Evolutionary conservation across 2,113 vertebrate species (phyloP).

Genomic region (Cinclus cinclus): DNA sequence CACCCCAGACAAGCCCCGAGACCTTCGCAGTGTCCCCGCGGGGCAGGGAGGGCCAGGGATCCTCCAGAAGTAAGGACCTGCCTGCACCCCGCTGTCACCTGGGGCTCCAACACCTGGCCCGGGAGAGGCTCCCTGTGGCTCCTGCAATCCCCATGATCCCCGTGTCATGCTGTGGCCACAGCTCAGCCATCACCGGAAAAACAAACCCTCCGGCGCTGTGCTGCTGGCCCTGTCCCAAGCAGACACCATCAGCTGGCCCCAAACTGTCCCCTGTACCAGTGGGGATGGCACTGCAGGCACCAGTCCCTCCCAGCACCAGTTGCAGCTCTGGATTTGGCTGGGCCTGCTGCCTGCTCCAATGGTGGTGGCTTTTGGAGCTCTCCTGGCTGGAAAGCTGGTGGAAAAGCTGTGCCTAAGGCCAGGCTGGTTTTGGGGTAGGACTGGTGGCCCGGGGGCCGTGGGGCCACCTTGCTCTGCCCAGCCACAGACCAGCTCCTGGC

Average conservation of each 20-base stretch:
- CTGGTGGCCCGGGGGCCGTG: not conserved
- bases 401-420: conserved; percentile 9
- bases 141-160: not conserved
- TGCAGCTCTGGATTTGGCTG: not conserved
- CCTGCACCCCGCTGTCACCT: not conserved
- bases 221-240: not conserved
- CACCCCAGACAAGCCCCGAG: fast-evolving
- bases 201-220: fast-evolving
- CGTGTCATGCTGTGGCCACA: not conserved
- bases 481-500: not conserved
- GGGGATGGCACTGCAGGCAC: not conserved
- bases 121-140: not conserved
- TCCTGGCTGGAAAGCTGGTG: not conserved
- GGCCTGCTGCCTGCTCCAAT: fast-evolving
- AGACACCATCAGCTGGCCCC: not conserved
- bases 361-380: not conserved
- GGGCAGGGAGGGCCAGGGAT: not conserved
- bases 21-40: fast-evolving
- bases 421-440: not conserved
- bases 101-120: not conserved
- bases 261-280: not conserved
- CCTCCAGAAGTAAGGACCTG: not conserved
- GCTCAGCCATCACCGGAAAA: not conserved
- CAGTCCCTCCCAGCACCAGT: not conserved
- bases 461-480: not conserved